A percentile compares a stretch with the other conserved stretches of the same genome.
phyloP scores from a whole-genome alignment of 2,797 vertebrate species.

The Spheniscus humboldti region DNA sequence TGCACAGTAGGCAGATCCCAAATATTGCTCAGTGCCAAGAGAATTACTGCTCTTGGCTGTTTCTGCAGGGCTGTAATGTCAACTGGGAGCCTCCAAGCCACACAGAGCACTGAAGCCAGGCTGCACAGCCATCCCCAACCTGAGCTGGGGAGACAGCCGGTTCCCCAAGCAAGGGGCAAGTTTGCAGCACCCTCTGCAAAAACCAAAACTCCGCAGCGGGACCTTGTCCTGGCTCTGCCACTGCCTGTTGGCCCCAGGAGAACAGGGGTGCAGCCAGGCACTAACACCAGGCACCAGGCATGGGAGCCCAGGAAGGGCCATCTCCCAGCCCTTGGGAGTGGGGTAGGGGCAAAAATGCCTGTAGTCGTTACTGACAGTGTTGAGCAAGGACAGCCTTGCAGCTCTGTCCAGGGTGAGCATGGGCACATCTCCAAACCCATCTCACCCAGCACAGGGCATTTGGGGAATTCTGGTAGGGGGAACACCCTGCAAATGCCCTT shows the following conservation, averaged over 20 bases:
- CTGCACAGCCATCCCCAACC: not conserved
- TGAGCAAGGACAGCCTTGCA: not conserved
- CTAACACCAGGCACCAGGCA: not conserved
- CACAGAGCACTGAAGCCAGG: not conserved
- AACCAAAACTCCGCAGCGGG: not conserved
- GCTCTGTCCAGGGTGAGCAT: not conserved
- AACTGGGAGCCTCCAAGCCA: not conserved
- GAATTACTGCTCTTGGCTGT: not conserved
- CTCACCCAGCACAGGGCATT: not conserved
- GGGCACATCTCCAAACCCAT: not conserved
- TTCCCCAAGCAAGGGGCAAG: not conserved
- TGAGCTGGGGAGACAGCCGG: not conserved
- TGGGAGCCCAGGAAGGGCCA: not conserved
- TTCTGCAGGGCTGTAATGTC: not conserved
- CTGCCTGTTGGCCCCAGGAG: not conserved
- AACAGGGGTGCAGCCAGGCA: not conserved
- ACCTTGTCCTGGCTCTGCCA: accelerated
- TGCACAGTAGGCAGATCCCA: not conserved
- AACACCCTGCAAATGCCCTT: not conserved
- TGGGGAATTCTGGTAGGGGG: not conserved
- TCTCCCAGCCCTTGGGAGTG: too few relatives aligned
- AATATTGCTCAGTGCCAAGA: not conserved
- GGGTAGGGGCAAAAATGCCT: not conserved
- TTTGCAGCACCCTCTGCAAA: not conserved
- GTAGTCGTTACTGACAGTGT: accelerated